Percentiles rank a stretch among this genome's conserved stretches.
Conservation (phyloP, 2,888 invertebrate species). For the Diarsia rubi region DNA sequence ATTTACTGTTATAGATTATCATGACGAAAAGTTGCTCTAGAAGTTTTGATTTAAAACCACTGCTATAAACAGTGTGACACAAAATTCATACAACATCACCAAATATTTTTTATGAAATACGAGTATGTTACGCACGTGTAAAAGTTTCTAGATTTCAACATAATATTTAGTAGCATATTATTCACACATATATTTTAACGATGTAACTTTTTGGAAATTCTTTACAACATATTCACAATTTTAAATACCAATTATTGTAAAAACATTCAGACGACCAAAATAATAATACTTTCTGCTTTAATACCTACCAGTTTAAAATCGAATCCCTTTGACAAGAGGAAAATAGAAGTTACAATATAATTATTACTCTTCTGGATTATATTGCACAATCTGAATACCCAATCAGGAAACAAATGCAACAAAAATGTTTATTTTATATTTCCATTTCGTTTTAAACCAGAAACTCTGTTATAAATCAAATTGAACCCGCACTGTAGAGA, state of each 20-base stretch:
- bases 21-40: no score
- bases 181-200: not conserved
- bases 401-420: not conserved
- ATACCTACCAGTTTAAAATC: not conserved
- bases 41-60: not conserved
- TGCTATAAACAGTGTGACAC: not conserved
- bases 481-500: constrained; percentile 6
- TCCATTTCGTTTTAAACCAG: not conserved
- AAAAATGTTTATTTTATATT: not conserved
- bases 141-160: not conserved
- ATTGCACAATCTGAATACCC: not conserved
- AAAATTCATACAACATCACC: not conserved
- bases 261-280: not conserved
- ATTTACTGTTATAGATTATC: not conserved
- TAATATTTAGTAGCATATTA: not conserved
- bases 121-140: not conserved
- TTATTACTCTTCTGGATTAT: not conserved
- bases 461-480: constrained; percentile 9
- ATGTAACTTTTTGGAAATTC: not conserved
- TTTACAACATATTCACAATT: not conserved
- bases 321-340: not conserved
- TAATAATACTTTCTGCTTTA: not conserved
- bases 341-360: not conserved
- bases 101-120: no score
- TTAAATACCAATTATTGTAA: not conserved